Percentiles rank a stretch among this genome's conserved stretches.
Evolutionary conservation across 2,888 invertebrate species (phyloP).

Genomic region (Gymnoscelis rufifasciata): DNA sequence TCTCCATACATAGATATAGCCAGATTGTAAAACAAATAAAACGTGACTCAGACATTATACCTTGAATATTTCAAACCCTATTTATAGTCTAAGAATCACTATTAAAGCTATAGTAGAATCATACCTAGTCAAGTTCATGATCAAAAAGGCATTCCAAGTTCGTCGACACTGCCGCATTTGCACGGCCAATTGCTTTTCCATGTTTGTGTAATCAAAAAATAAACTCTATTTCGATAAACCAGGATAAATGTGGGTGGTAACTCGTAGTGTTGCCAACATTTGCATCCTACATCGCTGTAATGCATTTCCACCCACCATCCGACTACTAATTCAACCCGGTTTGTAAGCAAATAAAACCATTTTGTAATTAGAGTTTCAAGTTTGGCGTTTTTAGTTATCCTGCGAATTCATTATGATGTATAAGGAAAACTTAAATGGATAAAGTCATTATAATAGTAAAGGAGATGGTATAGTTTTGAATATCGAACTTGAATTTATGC

Average conservation of each 20-base stretch:
- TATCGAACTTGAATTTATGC: too few species aligned
- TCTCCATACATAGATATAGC: neutral
- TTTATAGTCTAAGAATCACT: neutral
- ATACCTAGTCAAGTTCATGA: constrained; percentile 11
- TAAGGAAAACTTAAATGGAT: neutral
- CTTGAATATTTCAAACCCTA: too few species aligned
- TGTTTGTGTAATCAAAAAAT: constrained; percentile 44
- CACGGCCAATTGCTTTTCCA: constrained; percentile 44
- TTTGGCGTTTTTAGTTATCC: constrained; percentile 6
- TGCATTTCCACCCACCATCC: constrained; percentile 47
- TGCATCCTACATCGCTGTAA: constrained; percentile 47
- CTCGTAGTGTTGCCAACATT: constrained; percentile 43
- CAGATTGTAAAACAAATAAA: neutral
- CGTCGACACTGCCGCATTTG: constrained; percentile 35
- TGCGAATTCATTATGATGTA: neutral
- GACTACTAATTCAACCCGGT: constrained; percentile 31
- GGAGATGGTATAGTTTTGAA: too few species aligned
- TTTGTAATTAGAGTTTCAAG: constrained; percentile 34
- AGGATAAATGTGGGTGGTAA: constrained; percentile 45
- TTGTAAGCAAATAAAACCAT: constrained; percentile 30
- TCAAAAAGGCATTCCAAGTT: constrained; percentile 23
- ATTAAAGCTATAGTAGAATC: neutral
- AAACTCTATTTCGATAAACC: constrained; percentile 42
- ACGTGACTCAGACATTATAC: too few species aligned
- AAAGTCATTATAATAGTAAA: too few species aligned